Evolutionary conservation across 1,140 invertebrate genomes (phyloP).

Genomic region (Notospermus geniculatus): DNA sequence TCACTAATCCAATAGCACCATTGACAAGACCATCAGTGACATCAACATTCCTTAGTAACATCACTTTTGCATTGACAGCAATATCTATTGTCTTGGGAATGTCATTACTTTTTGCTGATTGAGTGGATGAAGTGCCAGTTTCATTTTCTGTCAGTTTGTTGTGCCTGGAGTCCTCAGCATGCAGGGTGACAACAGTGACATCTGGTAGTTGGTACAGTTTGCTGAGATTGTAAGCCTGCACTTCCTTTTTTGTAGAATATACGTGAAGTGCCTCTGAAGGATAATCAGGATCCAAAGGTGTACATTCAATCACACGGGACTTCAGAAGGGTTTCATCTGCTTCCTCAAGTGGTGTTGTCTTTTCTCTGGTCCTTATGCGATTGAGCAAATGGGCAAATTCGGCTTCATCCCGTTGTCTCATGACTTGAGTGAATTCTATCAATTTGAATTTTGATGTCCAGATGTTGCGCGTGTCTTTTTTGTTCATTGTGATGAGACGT

Average conservation of each 20-base stretch:
- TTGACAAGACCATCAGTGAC: conserved; percentile 17
- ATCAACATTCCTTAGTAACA: conserved; percentile 17
- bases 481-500: conserved; percentile 12
- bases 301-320: not conserved
- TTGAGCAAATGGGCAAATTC: conserved; percentile 21
- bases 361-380: conserved; percentile 8
- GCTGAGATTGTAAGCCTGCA: conserved; percentile 5
- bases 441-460: not conserved
- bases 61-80: no score
- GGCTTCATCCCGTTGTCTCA: no score
- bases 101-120: not conserved
- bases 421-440: conserved; percentile 10
- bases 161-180: conserved; percentile 3
- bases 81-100: not conserved
- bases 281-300: not conserved
- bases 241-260: conserved; percentile 19
- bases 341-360: not conserved
- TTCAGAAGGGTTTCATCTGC: no score
- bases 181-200: no score
- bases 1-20: conserved; percentile 11
- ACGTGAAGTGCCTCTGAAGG: no score
- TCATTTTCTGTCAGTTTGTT: conserved; percentile 1
- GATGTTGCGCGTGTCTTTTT: no score
- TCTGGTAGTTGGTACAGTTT: conserved; percentile 7
- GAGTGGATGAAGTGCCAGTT: no score